Evolutionary conservation across 2,888 invertebrate species (phyloP).

Genomic region (Pegoplata infirma): DNA sequence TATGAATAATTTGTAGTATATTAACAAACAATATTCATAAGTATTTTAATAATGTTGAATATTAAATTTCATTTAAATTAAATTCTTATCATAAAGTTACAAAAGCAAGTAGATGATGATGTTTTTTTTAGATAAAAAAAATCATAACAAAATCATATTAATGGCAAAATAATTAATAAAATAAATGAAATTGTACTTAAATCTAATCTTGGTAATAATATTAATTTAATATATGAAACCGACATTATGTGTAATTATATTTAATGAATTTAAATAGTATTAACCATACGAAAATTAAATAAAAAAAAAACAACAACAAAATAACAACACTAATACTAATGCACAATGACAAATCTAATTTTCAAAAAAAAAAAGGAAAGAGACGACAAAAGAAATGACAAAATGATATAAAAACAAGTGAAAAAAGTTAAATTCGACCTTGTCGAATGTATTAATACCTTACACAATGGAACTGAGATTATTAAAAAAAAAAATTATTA

Average conservation of each 20-base stretch:
- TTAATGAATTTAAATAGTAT: constrained; percentile 54
- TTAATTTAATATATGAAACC: constrained; percentile 42
- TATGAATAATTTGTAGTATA: not conserved
- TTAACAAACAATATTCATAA: not conserved
- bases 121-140: not conserved
- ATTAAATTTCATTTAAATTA: not conserved
- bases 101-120: not conserved
- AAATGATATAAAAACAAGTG: too few relatives aligned
- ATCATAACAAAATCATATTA: not conserved
- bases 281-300: constrained; percentile 33
- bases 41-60: not conserved
- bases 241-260: constrained; percentile 38
- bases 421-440: too few relatives aligned
- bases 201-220: constrained; percentile 33
- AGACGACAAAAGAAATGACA: not conserved
- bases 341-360: constrained; percentile 61
- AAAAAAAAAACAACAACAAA: constrained; percentile 7
- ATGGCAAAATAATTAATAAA: constrained; percentile 47
- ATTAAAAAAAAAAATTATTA: too few relatives aligned
- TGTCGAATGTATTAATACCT: too few relatives aligned
- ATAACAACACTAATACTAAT: constrained; percentile 24
- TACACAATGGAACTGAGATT: too few relatives aligned
- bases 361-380: constrained; percentile 23
- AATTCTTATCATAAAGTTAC: not conserved
- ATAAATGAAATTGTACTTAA: constrained; percentile 46